phyloP scores from a whole-genome alignment of 2,888 invertebrate genomes.

The Acronicta leporina region DNA sequence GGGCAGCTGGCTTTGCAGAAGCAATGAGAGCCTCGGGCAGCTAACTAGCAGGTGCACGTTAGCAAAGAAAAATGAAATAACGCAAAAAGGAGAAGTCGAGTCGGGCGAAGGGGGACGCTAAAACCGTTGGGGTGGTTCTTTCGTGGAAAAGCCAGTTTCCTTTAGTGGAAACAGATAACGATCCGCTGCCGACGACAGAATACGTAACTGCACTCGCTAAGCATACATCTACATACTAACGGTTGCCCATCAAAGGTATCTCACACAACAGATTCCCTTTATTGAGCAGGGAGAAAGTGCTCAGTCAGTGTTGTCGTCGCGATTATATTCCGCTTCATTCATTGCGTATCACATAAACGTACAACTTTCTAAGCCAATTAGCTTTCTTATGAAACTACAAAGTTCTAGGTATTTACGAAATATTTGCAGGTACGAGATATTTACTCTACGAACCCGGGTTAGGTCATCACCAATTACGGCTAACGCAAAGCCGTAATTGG shows the following conservation, averaged over 20 bases:
- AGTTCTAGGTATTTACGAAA: conserved; percentile 1
- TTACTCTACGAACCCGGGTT: conserved; percentile 7
- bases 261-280: conserved; percentile 75
- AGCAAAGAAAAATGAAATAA: conserved; percentile 88
- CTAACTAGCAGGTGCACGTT: conserved; percentile 87
- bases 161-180: conserved; percentile 89
- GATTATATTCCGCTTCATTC: conserved; percentile 58
- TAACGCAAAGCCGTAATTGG: too few relatives aligned
- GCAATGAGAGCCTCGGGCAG: conserved; percentile 79
- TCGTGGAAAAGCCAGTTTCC: conserved; percentile 87
- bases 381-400: conserved; percentile 39
- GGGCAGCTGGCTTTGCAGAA: conserved; percentile 68
- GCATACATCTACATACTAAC: conserved; percentile 80
- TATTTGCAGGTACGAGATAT: not conserved
- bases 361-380: conserved; percentile 52
- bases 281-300: conserved; percentile 70
- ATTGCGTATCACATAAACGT: conserved; percentile 27
- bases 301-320: conserved; percentile 65
- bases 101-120: conserved; percentile 72
- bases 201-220: conserved; percentile 86
- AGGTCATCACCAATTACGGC: conserved; percentile 15
- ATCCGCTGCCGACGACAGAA: conserved; percentile 88
- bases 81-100: conserved; percentile 83
- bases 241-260: conserved; percentile 78
- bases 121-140: conserved; percentile 83